These are phyloP conservation scores for Mugil cephalus DNA, from an alignment of 2,113 vertebrate species.

Conservation along the genomic window DNA sequence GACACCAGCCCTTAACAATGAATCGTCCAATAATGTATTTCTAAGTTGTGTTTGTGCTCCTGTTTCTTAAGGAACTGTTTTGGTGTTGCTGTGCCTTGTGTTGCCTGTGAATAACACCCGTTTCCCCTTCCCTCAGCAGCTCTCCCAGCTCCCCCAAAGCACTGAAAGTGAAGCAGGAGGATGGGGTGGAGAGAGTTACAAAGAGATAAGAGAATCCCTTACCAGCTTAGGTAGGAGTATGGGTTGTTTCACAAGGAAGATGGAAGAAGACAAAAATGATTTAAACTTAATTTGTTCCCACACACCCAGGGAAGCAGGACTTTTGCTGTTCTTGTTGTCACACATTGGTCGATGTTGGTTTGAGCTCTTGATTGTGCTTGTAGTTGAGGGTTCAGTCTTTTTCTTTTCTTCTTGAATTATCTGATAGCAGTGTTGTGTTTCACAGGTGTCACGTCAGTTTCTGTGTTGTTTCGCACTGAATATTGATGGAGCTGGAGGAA, in stretches of 20 bases:
- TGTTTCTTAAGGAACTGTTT: constrained; percentile 53
- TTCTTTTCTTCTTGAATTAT: not conserved
- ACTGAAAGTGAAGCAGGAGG: constrained; percentile 88
- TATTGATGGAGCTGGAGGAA: not conserved
- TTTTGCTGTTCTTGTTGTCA: constrained; percentile 57
- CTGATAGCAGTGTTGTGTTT: constrained; percentile 7
- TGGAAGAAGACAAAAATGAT: constrained; percentile 72
- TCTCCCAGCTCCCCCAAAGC: constrained; percentile 87
- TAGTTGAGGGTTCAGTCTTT: not conserved
- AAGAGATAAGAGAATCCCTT: constrained; percentile 87
- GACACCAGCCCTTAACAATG: constrained; percentile 22
- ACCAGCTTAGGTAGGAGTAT: constrained; percentile 90
- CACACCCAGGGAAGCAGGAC: constrained; percentile 48
- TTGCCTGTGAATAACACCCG: constrained; percentile 83
- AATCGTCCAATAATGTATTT: constrained; percentile 21
- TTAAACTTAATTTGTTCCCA: constrained; percentile 66
- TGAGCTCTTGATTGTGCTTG: constrained; percentile 37
- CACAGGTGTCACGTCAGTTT: not conserved
- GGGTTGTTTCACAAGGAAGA: constrained; percentile 87
- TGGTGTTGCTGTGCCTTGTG: constrained; percentile 71
- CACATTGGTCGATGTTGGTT: constrained; percentile 44
- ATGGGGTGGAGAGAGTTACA: constrained; percentile 89
- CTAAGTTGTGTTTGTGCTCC: constrained; percentile 32
- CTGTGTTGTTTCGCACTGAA: not conserved
- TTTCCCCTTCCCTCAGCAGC: constrained; percentile 90